These are phyloP conservation scores for Rhinogobius similis DNA, from an alignment of 2,113 vertebrate genomes.

Conservation along the genomic window DNA sequence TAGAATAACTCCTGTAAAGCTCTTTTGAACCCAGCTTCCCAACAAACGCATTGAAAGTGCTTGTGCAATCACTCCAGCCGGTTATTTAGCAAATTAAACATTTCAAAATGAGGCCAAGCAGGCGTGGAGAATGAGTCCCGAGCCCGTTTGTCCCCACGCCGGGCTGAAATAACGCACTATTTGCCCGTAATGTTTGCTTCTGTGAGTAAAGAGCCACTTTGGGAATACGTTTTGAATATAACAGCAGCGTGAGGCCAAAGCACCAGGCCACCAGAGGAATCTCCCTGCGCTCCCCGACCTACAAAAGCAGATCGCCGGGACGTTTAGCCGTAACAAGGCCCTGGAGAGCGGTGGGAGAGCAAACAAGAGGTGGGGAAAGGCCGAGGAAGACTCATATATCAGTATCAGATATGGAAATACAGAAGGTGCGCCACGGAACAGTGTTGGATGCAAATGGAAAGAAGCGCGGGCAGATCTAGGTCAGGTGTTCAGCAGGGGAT, in stretches of 20 bases:
- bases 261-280: neutral
- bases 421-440: neutral
- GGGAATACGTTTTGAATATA: neutral
- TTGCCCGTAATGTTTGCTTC: neutral
- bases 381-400: neutral
- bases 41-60: neutral
- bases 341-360: neutral
- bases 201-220: neutral
- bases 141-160: neutral
- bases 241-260: neutral
- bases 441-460: neutral
- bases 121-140: neutral
- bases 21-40: too few species aligned
- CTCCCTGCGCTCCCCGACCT: neutral
- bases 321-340: slow-evolving; percentile 2
- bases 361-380: neutral
- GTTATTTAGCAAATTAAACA: neutral
- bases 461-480: neutral
- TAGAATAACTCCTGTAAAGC: too few species aligned
- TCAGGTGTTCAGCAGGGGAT: neutral
- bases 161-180: neutral
- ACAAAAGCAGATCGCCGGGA: neutral
- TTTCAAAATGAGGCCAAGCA: neutral
- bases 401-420: neutral
- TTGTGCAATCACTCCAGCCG: neutral